Percentiles rank a stretch among this genome's conserved stretches.
phyloP scores from a whole-genome alignment of 2,113 vertebrate species.

The Dicaeum eximium region DNA sequence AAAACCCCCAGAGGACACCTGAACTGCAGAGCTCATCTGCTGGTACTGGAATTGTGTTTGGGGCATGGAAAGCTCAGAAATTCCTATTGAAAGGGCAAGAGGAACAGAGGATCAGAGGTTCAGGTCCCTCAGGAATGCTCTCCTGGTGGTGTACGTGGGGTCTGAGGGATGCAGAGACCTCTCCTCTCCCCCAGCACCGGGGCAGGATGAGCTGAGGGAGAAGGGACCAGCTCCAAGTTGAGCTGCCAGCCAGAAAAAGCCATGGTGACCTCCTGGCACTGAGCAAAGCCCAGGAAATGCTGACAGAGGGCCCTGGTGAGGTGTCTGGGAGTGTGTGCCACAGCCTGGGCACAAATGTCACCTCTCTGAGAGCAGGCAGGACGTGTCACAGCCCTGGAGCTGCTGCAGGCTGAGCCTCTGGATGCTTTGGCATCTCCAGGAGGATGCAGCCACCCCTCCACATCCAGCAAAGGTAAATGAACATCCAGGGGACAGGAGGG shows the following conservation, averaged over 20 bases:
- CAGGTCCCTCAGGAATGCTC: background rate
- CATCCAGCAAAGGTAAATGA: background rate
- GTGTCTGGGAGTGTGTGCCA: accelerated
- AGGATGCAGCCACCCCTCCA: background rate
- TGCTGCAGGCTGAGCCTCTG: background rate
- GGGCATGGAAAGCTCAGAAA: background rate
- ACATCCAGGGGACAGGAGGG: background rate
- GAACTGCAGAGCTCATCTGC: background rate
- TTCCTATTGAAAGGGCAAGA: background rate
- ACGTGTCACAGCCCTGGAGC: background rate
- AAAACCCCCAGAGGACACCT: background rate
- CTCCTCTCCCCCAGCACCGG: accelerated
- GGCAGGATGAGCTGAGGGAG: background rate
- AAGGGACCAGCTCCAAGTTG: background rate
- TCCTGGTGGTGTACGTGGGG: background rate
- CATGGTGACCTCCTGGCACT: accelerated
- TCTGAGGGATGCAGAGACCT: background rate
- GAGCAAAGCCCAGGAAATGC: background rate
- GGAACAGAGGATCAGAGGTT: background rate
- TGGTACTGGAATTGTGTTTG: background rate
- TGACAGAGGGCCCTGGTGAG: background rate
- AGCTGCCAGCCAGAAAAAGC: background rate
- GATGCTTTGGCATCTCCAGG: background rate
- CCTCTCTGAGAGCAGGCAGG: background rate
- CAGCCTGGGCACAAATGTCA: background rate